Base-by-base conservation (phyloP, 2,113 vertebrate genomes). In the Malurus elegans region DNA sequence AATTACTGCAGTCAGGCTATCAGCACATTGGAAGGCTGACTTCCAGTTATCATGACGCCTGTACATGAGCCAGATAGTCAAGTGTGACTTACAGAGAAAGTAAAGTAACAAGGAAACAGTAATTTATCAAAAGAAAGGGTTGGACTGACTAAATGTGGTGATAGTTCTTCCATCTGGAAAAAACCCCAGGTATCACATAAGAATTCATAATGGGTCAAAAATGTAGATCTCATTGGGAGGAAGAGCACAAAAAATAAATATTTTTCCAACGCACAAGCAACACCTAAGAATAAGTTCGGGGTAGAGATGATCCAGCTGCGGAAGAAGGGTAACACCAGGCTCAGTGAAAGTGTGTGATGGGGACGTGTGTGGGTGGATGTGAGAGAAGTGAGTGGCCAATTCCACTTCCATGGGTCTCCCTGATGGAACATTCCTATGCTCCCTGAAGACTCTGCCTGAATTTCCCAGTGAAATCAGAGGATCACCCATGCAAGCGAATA, bases 131-230 rank as follows among this genome's bases (percentile, higher is more conserved):
- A 36, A 38, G 19, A 29, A 71, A 90, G 13, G 11, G 10, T 0
- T 54, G 44, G 32, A 66, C 23, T 38, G 44, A 53, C 25, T 53
- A 44, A 61, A 72, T 34, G 10, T 21, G 25, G 18, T 48, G 34
- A 34, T 14, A 11, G 10, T 75, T 51, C 44, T 62, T 67, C 61
- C 21, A 79, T 32, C 29, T 17, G 21, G 42, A 19, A 66, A 38
- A 71, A 48, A 14, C 38, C 29, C 18, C 74, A 26, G 12, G 61
- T 79, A 0, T 29, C 40, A 5, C 25, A 2, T 24, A 57, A 44
- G 29, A 85, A 51, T 48, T 79, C 38, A 19, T 20, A 50, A 28
- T 14, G 29, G 0, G 0, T 21, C 5, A 1, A n/a, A 85, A 40
- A 85, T 17, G 2, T 1, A 67, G 36, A 51, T 14, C 17, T 78